Conservation (phyloP, 2,797 vertebrate genomes). For the Micromesistius poutassou region DNA sequence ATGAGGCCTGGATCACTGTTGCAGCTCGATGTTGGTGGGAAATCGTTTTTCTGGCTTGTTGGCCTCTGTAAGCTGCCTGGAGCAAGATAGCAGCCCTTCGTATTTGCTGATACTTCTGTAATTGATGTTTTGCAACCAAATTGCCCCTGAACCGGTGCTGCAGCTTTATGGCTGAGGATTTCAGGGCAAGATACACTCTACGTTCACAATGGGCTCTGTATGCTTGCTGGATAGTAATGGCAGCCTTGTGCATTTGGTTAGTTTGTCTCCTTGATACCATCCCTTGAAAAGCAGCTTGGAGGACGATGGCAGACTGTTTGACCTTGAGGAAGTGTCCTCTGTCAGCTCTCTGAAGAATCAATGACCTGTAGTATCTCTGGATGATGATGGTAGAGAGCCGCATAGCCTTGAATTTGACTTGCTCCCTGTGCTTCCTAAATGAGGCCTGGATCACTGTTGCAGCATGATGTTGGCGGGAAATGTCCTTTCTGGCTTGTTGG, state of each 20-base stretch:
- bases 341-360: conserved; percentile 30
- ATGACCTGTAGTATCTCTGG: conserved; percentile 60
- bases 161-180: conserved; percentile 46
- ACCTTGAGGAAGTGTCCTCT: conserved; percentile 37
- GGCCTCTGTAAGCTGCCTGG: conserved; percentile 63
- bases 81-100: conserved; percentile 36
- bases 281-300: conserved; percentile 64
- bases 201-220: conserved; percentile 30
- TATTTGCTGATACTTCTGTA: conserved; percentile 33
- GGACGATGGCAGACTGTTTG: conserved; percentile 37
- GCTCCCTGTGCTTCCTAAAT: conserved; percentile 61
- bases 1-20: conserved; percentile 50
- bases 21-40: conserved; percentile 37
- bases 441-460: conserved; percentile 65
- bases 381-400: conserved; percentile 63
- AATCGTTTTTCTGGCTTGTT: conserved; percentile 39
- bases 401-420: conserved; percentile 65
- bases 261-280: too few species aligned
- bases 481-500: conserved; percentile 25
- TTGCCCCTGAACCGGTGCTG: conserved; percentile 66
- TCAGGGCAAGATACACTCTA: conserved; percentile 40
- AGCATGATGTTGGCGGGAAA: conserved; percentile 43
- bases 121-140: conserved; percentile 26
- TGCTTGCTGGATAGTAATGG: conserved; percentile 46
- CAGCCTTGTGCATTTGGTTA: conserved; percentile 46